Conservation (phyloP, 2,113 vertebrate genomes). For the Ciconia maguari region DNA sequence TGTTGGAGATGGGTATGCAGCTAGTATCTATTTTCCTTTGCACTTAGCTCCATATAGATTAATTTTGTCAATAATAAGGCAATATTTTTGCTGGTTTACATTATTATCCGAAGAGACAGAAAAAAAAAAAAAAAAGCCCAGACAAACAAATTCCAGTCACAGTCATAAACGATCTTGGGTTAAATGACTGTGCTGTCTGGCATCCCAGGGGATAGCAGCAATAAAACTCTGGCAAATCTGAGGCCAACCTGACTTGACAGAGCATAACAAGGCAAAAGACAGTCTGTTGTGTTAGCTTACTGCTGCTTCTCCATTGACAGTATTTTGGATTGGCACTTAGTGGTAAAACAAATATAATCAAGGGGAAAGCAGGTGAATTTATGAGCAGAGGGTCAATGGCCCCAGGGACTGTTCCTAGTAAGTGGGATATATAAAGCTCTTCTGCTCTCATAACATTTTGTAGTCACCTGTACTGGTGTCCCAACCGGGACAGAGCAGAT, state of each 20-base stretch:
- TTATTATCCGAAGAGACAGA: not conserved
- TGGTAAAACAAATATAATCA: not conserved
- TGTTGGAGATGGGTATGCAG: not conserved
- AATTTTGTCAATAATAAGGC: not conserved
- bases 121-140: not conserved
- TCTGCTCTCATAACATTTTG: not conserved
- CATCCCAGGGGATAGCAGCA: not conserved
- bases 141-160: not conserved
- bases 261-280: not conserved
- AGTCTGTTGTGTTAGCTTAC: not conserved
- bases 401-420: not conserved
- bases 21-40: slow-evolving; percentile 1
- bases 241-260: not conserved
- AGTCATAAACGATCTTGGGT: not conserved
- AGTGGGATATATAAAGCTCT: not conserved
- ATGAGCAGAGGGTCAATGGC: not conserved
- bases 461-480: rapidly evolving
- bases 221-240: slow-evolving; percentile 3
- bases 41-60: not conserved
- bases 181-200: not conserved
- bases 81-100: not conserved
- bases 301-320: not conserved
- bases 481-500: not conserved
- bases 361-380: not conserved
- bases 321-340: not conserved